Conservation (phyloP, 2,797 vertebrate genomes). For the Acanthurus leucopareius region DNA sequence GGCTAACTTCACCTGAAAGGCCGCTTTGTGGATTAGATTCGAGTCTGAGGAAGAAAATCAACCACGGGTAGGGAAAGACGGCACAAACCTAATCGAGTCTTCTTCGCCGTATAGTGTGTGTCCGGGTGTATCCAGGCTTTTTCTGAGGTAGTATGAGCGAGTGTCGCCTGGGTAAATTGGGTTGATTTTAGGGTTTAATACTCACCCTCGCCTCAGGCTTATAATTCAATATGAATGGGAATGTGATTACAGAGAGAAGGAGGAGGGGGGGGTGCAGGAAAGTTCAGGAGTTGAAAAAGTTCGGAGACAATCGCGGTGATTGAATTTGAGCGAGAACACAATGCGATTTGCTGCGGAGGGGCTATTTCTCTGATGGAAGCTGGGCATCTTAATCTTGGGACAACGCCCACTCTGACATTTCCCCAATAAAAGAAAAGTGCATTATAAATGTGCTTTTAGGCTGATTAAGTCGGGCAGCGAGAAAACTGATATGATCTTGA, state of each 20-base stretch:
- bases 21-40: slow-evolving; percentile 44
- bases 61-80: slow-evolving; percentile 26
- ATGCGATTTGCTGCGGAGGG: slow-evolving; percentile 63
- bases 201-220: slow-evolving; percentile 34
- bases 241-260: slow-evolving; percentile 64
- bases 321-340: slow-evolving; percentile 69
- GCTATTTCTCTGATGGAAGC: slow-evolving; percentile 75
- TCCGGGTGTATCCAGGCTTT: slow-evolving; percentile 24
- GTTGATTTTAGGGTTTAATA: slow-evolving; percentile 55
- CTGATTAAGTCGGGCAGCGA: slow-evolving; percentile 62
- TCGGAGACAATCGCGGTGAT: slow-evolving; percentile 71
- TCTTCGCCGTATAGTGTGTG: slow-evolving; percentile 18
- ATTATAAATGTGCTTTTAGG: slow-evolving; percentile 79
- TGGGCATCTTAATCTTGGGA: slow-evolving; percentile 63
- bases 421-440: slow-evolving; percentile 68
- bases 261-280: slow-evolving; percentile 16
- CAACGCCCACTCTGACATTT: slow-evolving; percentile 61
- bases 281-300: slow-evolving; percentile 69
- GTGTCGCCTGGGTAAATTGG: slow-evolving; percentile 39
- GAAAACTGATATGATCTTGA: slow-evolving; percentile 49
- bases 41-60: slow-evolving; percentile 44
- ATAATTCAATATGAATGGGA: slow-evolving; percentile 65
- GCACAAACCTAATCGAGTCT: slow-evolving; percentile 52
- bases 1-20: slow-evolving; percentile 60
- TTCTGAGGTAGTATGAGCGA: slow-evolving; percentile 7